Percentiles rank a stretch among this genome's conserved stretches.
These are phyloP conservation scores for Bufo gargarizans DNA, from an alignment of 2,113 vertebrate genomes.

Conservation along the genomic window DNA sequence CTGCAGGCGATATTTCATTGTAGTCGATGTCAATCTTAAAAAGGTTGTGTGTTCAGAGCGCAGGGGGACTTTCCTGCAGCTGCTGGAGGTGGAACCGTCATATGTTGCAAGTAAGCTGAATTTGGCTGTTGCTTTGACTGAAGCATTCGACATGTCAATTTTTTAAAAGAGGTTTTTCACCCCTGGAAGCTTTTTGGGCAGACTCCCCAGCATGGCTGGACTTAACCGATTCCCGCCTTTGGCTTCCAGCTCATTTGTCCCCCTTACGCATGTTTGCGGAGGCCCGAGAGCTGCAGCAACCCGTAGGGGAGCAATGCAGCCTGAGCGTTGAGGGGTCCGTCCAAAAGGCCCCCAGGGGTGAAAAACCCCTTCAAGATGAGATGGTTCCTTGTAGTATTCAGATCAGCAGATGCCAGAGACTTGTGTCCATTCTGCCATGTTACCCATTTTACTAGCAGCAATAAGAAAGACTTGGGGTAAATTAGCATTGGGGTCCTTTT, in stretches of 20 bases:
- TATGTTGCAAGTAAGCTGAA: not conserved
- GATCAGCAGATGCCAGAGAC: not conserved
- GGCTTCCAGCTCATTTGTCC: too few relatives aligned
- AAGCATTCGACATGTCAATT: not conserved
- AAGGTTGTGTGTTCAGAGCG: not conserved
- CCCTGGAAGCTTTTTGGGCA: too few relatives aligned
- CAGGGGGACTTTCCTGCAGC: not conserved
- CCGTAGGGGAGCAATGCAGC: too few relatives aligned
- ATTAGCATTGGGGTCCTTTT: not conserved
- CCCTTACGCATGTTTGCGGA: too few relatives aligned
- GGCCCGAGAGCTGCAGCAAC: too few relatives aligned
- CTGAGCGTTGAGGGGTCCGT: too few relatives aligned
- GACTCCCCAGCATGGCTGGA: too few relatives aligned
- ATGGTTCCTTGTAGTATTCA: not conserved
- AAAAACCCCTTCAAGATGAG: not conserved
- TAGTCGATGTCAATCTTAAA: constrained; percentile 20
- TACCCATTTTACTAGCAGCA: not conserved
- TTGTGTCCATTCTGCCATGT: not conserved
- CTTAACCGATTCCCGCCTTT: too few relatives aligned
- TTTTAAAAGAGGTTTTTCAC: not conserved
- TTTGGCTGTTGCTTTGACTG: not conserved
- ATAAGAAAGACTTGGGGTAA: not conserved
- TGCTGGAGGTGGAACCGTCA: not conserved
- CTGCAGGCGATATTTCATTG: constrained; percentile 21
- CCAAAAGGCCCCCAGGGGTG: too few relatives aligned